A percentile compares a stretch with the other conserved stretches of the same genome.
Evolutionary conservation across 2,797 vertebrate genomes (phyloP).

Genomic region (Trachurus trachurus): DNA sequence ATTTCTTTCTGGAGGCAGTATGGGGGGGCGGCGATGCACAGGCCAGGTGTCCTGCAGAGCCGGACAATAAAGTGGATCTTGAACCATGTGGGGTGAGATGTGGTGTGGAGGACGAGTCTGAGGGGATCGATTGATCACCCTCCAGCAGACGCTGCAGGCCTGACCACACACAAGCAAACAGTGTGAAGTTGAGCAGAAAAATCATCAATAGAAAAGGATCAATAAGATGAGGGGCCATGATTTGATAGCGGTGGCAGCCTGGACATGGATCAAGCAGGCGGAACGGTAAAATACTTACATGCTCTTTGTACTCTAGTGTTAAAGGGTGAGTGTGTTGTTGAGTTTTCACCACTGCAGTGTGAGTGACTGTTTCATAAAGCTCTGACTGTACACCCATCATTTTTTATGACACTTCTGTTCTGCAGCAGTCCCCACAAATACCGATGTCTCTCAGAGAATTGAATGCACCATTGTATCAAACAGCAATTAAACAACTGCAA

Average conservation of each 20-base stretch:
- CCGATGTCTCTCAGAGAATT: neutral
- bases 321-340: neutral
- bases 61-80: no score
- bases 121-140: conserved; percentile 15
- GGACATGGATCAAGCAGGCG: neutral
- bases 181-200: conserved; percentile 29
- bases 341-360: neutral
- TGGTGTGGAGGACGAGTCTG: neutral
- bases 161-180: conserved; percentile 8
- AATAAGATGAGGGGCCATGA: conserved; percentile 2
- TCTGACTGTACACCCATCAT: neutral
- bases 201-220: neutral
- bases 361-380: neutral
- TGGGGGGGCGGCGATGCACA: no score
- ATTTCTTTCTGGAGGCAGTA: no score
- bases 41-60: no score
- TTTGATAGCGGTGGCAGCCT: conserved; percentile 1
- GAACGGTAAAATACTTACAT: neutral
- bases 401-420: neutral
- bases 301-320: neutral
- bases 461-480: neutral
- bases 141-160: neutral
- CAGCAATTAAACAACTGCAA: neutral
- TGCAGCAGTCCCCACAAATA: neutral
- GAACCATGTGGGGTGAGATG: conserved; percentile 26